Evolutionary conservation across 2,888 invertebrate genomes (phyloP), one percentile per base, ranked within the genome.

Genomic region (Synergus japonicus): DNA sequence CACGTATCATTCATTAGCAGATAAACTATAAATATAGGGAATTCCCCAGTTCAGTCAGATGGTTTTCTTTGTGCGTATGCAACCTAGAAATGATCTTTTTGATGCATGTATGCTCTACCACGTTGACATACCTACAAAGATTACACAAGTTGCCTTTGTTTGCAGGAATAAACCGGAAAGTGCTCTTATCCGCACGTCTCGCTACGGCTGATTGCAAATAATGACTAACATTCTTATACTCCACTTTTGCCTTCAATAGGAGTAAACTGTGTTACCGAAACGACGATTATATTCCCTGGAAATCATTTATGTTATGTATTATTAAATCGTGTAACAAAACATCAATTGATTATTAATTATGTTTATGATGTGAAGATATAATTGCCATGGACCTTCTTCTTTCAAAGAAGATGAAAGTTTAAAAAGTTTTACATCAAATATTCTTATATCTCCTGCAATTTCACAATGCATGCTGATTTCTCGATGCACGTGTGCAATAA

Each of bases 61-160:
- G 73, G 22, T 54, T 9, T 29, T 10, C 12, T 54, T 22, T 49
- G 29, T 46, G 12, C 37, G 54, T 41, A n/a, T 73, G 37, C 15
- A 54, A 73, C 73, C 54, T 49, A 73, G 37, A 73, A 73, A 54
- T 73, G 54, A 73, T 41, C 37, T 73, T 54, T 54, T 58, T 4
- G 46, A 12, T 46, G 67, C 29, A 69, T 46, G 46, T 22, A 29
- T 49, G 18, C 9, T 69, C 46, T 22, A n/a, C 49, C 15, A 69
- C 73, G 73, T 73, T 37, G n/a, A 54, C 29, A 69, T 54, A 67
- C 29, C 46, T 49, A 69, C 15, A 18, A 54, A 41, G 54, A 73
- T 73, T 58, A 73, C 73, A 73, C 73, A 73, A 73, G 49, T 73
- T 29, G 73, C 73, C 54, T 73, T 73, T 73, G 73, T 73, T 73